Evolutionary conservation across 2,797 vertebrate species (phyloP).

Genomic region (Falco novaeseelandiae): DNA sequence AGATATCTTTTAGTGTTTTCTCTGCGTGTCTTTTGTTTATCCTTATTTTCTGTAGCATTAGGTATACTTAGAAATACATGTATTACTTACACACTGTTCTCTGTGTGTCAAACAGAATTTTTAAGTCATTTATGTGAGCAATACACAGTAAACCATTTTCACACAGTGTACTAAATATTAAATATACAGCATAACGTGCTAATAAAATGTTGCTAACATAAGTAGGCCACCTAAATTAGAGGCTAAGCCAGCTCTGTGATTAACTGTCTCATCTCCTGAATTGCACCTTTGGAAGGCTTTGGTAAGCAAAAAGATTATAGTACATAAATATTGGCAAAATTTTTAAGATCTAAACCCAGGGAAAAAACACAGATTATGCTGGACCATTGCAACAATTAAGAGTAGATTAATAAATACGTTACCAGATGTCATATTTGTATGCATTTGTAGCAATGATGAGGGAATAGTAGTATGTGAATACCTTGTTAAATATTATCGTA

Average conservation of each 20-base stretch:
- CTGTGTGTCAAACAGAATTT: conserved; percentile 41
- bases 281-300: background rate
- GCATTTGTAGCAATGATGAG: background rate
- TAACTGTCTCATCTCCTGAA: conserved; percentile 54
- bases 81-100: conserved; percentile 13
- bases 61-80: background rate
- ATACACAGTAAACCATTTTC: conserved; percentile 52
- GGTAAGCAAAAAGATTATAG: background rate
- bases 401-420: background rate
- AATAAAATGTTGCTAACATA: conserved; percentile 61
- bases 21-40: background rate
- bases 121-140: conserved; percentile 47
- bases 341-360: background rate
- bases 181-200: conserved; percentile 53
- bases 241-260: conserved; percentile 13
- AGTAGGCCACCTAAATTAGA: conserved; percentile 67
- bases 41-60: conserved; percentile 4
- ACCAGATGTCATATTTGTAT: background rate
- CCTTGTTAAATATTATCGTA: background rate
- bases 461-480: background rate
- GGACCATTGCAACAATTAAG: background rate
- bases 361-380: rapidly evolving
- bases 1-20: background rate
- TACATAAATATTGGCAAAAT: background rate
- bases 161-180: conserved; percentile 54